phyloP scores from a whole-genome alignment of 1,140 invertebrate species.

The Caenorhabditis briggsae region DNA sequence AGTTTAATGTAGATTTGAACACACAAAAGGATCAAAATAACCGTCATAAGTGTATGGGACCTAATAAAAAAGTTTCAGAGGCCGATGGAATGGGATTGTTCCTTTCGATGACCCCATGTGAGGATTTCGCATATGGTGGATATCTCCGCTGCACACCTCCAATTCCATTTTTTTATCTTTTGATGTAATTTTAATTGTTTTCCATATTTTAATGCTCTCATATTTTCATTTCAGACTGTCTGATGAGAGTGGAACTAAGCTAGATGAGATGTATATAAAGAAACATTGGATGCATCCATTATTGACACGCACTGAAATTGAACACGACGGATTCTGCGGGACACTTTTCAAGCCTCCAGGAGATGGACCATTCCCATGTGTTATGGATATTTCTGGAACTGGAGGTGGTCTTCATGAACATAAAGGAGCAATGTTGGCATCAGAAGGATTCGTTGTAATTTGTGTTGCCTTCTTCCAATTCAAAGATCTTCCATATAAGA shows the following conservation, averaged over 20 bases:
- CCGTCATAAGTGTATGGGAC: no score
- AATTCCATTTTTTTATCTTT: constrained; percentile 56
- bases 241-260: constrained; percentile 12
- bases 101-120: constrained; percentile 25
- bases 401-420: constrained; percentile 63
- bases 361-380: constrained; percentile 58
- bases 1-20: neutral
- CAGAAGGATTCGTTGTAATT: constrained; percentile 60
- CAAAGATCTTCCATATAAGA: constrained; percentile 54
- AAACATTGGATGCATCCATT: constrained; percentile 64
- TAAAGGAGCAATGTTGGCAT: constrained; percentile 58
- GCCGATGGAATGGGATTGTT: constrained; percentile 61
- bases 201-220: neutral
- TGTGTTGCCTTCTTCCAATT: constrained; percentile 62
- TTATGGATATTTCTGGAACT: constrained; percentile 62
- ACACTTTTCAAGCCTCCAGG: constrained; percentile 60
- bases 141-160: constrained; percentile 61
- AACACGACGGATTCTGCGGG: constrained; percentile 59
- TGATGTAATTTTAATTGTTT: constrained; percentile 4
- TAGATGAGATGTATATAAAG: constrained; percentile 55
- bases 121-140: constrained; percentile 58
- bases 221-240: constrained; percentile 56
- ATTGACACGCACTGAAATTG: constrained; percentile 56
- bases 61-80: neutral
- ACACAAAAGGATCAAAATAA: no score